A percentile compares a stretch with the other conserved stretches of the same genome.
Evolutionary conservation across 2,113 vertebrate genomes (phyloP).

Genomic region (Hepsetus odoe): DNA sequence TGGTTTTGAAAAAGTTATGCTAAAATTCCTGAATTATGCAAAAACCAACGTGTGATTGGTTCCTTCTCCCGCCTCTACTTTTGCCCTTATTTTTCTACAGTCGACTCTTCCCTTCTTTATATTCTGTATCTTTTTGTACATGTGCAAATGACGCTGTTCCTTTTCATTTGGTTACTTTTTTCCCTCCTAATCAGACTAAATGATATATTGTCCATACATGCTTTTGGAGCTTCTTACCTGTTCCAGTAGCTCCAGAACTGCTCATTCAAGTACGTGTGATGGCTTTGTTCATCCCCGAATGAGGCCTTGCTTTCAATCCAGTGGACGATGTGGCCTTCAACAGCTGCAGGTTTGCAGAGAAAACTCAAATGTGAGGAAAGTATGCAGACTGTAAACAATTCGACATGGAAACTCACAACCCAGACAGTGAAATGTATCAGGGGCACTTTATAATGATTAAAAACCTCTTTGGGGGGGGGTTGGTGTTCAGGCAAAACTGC

Average conservation of each 20-base stretch:
- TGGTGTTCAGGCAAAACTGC: slow-evolving; percentile 37
- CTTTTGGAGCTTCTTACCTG: slow-evolving; percentile 75
- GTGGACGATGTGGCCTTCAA: slow-evolving; percentile 95
- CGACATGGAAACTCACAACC: background rate
- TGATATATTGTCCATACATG: too few relatives aligned
- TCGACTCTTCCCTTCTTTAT: too few relatives aligned
- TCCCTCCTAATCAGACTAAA: too few relatives aligned
- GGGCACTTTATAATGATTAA: slow-evolving; percentile 10
- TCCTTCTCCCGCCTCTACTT: too few relatives aligned
- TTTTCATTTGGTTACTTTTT: too few relatives aligned
- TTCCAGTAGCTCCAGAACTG: slow-evolving; percentile 99
- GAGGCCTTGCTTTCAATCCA: slow-evolving; percentile 99
- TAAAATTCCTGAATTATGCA: too few relatives aligned
- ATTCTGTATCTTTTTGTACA: too few relatives aligned
- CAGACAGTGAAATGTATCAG: background rate
- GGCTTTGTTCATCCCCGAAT: slow-evolving; percentile 96
- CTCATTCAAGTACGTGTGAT: slow-evolving; percentile 92
- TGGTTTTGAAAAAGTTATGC: too few relatives aligned
- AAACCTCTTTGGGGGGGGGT: slow-evolving; percentile 27
- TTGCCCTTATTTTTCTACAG: too few relatives aligned
- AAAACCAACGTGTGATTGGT: too few relatives aligned
- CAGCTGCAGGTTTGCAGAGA: slow-evolving; percentile 73
- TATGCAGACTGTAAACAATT: background rate
- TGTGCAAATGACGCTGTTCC: too few relatives aligned
- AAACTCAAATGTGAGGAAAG: background rate